Conservation (phyloP, 2,888 invertebrate species). For the Nephrotoma appendiculata region DNA sequence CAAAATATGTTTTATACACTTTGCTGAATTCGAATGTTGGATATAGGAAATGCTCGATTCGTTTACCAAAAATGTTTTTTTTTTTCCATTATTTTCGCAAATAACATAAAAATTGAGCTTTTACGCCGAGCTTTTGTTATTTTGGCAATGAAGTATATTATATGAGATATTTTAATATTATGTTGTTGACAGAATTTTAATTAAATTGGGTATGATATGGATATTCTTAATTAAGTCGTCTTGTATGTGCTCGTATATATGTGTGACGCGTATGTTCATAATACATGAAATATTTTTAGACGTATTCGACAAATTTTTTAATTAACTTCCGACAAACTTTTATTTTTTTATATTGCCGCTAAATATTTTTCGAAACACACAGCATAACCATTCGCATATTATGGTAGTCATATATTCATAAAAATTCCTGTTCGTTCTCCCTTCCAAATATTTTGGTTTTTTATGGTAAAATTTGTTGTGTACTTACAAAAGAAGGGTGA, state of each 20-base stretch:
- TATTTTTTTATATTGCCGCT: not conserved
- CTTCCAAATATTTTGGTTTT: not conserved
- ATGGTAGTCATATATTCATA: not conserved
- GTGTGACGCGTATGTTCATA: too few species aligned
- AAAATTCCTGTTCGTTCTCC: not conserved
- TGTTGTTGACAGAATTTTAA: not conserved
- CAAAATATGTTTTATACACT: not conserved
- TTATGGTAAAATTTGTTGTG: not conserved
- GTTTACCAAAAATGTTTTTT: not conserved
- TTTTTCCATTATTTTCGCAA: not conserved
- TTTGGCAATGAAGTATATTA: not conserved
- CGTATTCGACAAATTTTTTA: not conserved
- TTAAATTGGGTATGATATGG: not conserved
- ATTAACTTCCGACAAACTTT: not conserved
- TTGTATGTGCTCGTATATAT: too few species aligned
- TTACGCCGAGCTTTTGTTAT: not conserved
- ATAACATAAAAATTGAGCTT: not conserved
- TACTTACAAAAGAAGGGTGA: not conserved
- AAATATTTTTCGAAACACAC: not conserved
- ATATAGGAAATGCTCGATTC: not conserved
- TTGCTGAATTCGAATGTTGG: not conserved
- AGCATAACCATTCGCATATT: not conserved
- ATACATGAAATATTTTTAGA: not conserved
- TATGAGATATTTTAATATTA: not conserved
- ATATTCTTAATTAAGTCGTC: not conserved